phyloP scores from a whole-genome alignment of 2,113 vertebrate species.

The Phylloscopus trochiloides region DNA sequence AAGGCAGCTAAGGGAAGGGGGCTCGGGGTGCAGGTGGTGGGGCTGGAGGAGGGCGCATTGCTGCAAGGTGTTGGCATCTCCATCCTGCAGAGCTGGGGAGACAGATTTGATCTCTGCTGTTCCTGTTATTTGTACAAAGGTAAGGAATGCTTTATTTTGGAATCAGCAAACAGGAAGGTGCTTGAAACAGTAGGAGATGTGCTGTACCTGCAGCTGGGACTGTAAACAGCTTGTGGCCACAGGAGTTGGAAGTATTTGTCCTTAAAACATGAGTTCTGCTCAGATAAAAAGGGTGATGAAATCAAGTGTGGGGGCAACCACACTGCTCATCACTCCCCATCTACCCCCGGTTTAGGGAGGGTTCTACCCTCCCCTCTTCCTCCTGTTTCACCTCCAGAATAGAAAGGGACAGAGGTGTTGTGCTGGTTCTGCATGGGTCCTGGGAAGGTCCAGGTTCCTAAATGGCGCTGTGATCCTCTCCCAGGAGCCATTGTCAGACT shows the following conservation, averaged over 20 bases:
- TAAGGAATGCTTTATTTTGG: neutral
- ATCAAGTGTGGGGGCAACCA: neutral
- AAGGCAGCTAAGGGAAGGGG: neutral
- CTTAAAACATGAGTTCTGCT: neutral
- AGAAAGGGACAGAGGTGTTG: neutral
- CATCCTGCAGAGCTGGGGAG: neutral
- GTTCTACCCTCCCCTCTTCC: neutral
- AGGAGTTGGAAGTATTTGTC: neutral
- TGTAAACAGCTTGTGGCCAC: neutral
- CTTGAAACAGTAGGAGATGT: neutral
- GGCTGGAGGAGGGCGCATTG: neutral
- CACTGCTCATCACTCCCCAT: accelerated
- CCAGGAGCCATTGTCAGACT: neutral
- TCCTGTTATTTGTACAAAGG: neutral
- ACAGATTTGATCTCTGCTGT: neutral
- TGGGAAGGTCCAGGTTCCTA: neutral
- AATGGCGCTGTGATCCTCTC: neutral
- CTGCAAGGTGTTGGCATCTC: neutral
- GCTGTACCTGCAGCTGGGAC: neutral
- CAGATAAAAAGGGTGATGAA: neutral
- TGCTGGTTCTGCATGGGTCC: neutral
- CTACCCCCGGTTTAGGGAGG: accelerated
- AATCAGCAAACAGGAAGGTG: neutral
- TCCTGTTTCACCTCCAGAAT: neutral
- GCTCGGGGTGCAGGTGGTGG: accelerated